A percentile compares a stretch with the other conserved stretches of the same genome.
Evolutionary conservation across 2,888 invertebrate genomes (phyloP).

Genomic region (Spialia ferax): DNA sequence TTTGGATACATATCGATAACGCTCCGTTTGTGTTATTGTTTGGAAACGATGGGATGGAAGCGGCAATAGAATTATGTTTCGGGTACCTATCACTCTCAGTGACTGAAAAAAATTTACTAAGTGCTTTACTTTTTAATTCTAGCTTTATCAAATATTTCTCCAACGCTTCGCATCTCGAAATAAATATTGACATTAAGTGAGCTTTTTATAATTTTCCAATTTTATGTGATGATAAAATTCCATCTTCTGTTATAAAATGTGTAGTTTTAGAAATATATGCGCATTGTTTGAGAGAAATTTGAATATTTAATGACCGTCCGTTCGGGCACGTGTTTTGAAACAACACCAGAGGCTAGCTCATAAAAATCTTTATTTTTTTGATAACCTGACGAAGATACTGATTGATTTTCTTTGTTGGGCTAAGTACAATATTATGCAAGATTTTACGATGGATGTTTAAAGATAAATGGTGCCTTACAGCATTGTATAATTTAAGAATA

Average conservation of each 20-base stretch:
- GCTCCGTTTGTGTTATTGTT: slow-evolving; percentile 29
- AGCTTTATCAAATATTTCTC: background rate
- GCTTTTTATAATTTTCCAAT: background rate
- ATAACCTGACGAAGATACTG: background rate
- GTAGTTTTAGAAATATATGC: slow-evolving; percentile 16
- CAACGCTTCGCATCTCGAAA: background rate
- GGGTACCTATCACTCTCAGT: background rate
- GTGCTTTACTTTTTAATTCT: no score
- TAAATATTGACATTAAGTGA: background rate
- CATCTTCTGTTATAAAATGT: slow-evolving; percentile 3
- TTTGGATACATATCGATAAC: slow-evolving; percentile 27
- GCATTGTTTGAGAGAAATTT: slow-evolving; percentile 22
- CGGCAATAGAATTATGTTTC: slow-evolving; percentile 19
- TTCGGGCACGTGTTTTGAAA: slow-evolving; percentile 19
- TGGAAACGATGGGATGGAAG: slow-evolving; percentile 17
- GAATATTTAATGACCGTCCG: slow-evolving; percentile 10
- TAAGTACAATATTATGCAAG: slow-evolving; percentile 19
- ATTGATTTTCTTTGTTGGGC: slow-evolving; percentile 19
- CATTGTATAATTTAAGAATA: slow-evolving; percentile 20
- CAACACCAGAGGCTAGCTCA: slow-evolving; percentile 14
- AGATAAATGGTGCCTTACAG: slow-evolving; percentile 1
- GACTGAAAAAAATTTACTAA: slow-evolving; percentile 20
- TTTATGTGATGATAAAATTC: slow-evolving; percentile 15
- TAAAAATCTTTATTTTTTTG: slow-evolving; percentile 23
- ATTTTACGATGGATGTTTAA: slow-evolving; percentile 7